Evolutionary conservation across 92 coral and sea anemone species (phyloP).

Genomic region (Galaxea fascicularis): DNA sequence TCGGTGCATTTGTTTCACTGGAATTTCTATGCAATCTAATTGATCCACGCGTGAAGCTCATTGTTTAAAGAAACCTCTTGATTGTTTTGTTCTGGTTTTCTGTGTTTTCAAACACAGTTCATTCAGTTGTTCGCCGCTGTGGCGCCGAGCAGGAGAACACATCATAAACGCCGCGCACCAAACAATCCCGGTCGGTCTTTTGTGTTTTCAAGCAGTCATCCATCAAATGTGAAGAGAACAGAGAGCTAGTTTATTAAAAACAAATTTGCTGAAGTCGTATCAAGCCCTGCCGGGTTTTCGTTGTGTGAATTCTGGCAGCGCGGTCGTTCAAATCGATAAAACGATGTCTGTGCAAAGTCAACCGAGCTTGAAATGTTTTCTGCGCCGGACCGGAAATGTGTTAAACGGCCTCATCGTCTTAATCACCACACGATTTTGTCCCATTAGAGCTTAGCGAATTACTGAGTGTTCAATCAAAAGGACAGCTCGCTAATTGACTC

Average conservation of each 20-base stretch:
- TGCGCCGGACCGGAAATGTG: constrained; percentile 27
- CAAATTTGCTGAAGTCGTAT: constrained; percentile 7
- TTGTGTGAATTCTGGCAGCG: not conserved
- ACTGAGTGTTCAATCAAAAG: constrained; percentile 30
- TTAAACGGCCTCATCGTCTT: constrained; percentile 36
- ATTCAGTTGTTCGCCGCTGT: constrained; percentile 7
- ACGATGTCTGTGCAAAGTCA: not conserved
- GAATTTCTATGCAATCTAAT: not conserved
- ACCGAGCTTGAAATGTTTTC: not conserved
- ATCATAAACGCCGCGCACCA: constrained; percentile 30
- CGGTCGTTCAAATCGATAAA: not conserved
- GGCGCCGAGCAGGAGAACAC: constrained; percentile 36
- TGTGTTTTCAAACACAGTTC: constrained; percentile 28
- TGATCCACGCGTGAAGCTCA: not conserved
- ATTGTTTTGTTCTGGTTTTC: constrained; percentile 27
- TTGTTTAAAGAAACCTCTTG: not conserved
- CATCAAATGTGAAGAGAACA: constrained; percentile 54
- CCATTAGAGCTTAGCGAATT: constrained; percentile 43
- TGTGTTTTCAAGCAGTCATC: constrained; percentile 44
- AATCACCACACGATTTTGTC: constrained; percentile 39
- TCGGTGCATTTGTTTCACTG: not conserved
- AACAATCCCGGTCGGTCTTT: constrained; percentile 45
- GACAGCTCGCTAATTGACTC: constrained; percentile 20
- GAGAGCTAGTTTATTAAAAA: constrained; percentile 24
- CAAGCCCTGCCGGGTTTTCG: not conserved